Evolutionary conservation across 2,797 vertebrate species (phyloP).

Genomic region (Catostomus latipinnis): DNA sequence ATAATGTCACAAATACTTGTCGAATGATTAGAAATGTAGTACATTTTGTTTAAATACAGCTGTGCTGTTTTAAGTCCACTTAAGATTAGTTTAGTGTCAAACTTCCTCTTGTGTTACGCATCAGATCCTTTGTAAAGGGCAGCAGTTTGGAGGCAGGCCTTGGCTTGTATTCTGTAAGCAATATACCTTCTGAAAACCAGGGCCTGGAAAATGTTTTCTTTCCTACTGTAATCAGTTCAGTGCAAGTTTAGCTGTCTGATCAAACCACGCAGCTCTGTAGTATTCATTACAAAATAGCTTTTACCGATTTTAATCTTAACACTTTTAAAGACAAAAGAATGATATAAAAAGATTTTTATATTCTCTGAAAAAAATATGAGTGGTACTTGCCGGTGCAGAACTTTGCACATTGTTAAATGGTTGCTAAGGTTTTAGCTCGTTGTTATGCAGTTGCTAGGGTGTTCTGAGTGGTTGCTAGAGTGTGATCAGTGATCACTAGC

Average conservation of each 20-base stretch:
- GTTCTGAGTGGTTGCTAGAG: too few relatives aligned
- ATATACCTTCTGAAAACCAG: constrained; percentile 48
- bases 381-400: too few relatives aligned
- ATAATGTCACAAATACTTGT: neutral
- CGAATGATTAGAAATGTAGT: neutral
- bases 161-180: constrained; percentile 48
- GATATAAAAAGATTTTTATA: too few relatives aligned
- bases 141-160: constrained; percentile 19
- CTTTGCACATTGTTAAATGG: too few relatives aligned
- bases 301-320: too few relatives aligned
- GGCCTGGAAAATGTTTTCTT: constrained; percentile 50
- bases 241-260: constrained; percentile 25
- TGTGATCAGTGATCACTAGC: too few relatives aligned
- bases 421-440: too few relatives aligned
- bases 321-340: too few relatives aligned
- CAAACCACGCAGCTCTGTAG: constrained; percentile 3
- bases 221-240: constrained; percentile 37
- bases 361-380: too few relatives aligned
- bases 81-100: constrained; percentile 25
- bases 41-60: neutral
- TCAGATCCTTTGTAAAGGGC: constrained; percentile 26
- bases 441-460: too few relatives aligned
- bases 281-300: constrained; percentile 21
- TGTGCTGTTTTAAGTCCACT: neutral
- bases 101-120: constrained; percentile 35